These are phyloP conservation scores for Thomomys bottae DNA, from an alignment of 2,113 vertebrate genomes.

Conservation along the genomic window DNA sequence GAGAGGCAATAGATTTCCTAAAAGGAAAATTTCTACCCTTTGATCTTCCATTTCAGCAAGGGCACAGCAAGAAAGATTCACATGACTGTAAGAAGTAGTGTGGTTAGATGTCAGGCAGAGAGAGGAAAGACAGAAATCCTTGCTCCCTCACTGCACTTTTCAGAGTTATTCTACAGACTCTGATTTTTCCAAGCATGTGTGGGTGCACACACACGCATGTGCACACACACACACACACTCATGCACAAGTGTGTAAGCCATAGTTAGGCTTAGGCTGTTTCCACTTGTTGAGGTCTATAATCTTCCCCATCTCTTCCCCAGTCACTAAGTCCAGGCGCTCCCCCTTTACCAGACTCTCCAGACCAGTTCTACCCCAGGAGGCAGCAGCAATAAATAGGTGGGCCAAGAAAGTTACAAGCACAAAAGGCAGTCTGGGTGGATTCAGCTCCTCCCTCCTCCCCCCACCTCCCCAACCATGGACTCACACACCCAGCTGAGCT, in stretches of 20 bases:
- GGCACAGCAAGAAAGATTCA: neutral
- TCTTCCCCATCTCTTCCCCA: neutral
- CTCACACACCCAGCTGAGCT: neutral
- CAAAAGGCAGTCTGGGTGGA: neutral
- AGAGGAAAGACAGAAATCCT: neutral
- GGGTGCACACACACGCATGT: too few species aligned
- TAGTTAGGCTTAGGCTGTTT: neutral
- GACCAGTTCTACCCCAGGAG: neutral
- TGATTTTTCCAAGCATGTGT: neutral
- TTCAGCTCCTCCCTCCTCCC: neutral
- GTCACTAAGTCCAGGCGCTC: neutral
- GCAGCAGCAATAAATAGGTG: conserved; percentile 67
- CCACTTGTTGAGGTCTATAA: neutral
- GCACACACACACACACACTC: too few species aligned
- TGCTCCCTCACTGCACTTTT: neutral
- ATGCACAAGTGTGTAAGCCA: too few species aligned
- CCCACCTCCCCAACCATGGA: neutral
- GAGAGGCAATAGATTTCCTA: neutral
- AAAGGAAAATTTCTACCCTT: conserved; percentile 18
- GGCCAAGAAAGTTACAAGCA: neutral
- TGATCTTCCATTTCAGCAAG: conserved; percentile 3
- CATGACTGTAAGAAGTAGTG: neutral
- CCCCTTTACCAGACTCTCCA: neutral
- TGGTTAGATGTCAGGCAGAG: neutral
- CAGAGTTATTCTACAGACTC: neutral